Conservation (phyloP, 2,888 invertebrate genomes). For the Microctonus brassicae region DNA sequence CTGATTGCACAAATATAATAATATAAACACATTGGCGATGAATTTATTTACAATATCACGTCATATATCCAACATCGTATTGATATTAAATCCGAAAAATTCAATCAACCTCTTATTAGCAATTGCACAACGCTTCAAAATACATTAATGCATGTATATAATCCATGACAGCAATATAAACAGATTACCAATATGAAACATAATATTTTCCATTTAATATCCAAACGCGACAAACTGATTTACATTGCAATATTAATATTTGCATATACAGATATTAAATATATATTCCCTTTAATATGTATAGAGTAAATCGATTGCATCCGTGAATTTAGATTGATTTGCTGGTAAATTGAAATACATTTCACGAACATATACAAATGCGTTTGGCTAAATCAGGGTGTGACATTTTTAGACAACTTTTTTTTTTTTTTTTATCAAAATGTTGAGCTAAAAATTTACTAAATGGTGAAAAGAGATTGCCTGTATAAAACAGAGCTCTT, state of each 20-base stretch:
- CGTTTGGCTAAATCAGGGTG: too few relatives aligned
- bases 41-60: background rate
- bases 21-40: background rate
- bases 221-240: background rate
- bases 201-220: background rate
- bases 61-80: background rate
- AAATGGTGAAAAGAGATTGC: too few relatives aligned
- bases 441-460: too few relatives aligned
- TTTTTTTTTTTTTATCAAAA: too few relatives aligned
- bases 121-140: background rate
- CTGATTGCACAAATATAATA: background rate
- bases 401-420: too few relatives aligned
- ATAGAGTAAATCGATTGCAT: conserved; percentile 41
- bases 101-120: background rate
- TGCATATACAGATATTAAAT: conserved; percentile 7
- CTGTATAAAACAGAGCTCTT: too few relatives aligned
- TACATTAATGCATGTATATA: background rate
- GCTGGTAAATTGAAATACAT: conserved; percentile 43
- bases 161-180: background rate
- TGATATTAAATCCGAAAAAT: background rate
- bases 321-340: conserved; percentile 46
- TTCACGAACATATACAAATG: background rate
- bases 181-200: background rate
- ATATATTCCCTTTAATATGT: conserved; percentile 32
- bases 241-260: background rate